Conservation (phyloP, 2,888 invertebrate species). For the Pyrrhosoma nymphula region DNA sequence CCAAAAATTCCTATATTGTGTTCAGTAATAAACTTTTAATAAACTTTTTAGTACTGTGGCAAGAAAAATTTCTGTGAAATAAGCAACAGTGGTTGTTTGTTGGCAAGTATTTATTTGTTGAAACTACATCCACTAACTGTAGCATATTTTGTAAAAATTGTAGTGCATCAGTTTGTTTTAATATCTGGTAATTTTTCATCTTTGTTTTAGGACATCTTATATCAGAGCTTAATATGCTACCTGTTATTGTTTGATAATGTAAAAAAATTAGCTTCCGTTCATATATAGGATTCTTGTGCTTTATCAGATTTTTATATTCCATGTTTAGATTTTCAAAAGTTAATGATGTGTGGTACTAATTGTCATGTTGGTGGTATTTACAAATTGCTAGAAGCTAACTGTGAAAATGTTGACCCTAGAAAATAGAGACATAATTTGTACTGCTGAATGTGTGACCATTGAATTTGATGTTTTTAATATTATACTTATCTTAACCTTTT, state of each 20-base stretch:
- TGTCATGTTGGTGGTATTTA: slow-evolving; percentile 22
- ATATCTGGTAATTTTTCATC: background rate
- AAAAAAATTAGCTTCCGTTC: background rate
- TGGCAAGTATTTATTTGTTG: slow-evolving; percentile 32
- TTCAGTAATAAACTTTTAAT: slow-evolving; percentile 31
- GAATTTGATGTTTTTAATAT: background rate
- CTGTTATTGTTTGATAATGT: slow-evolving; percentile 12
- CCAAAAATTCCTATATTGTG: slow-evolving; percentile 2
- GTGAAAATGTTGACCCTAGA: slow-evolving; percentile 10
- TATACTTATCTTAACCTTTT: background rate
- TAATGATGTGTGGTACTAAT: background rate
- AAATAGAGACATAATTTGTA: background rate
- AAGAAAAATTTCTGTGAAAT: slow-evolving; percentile 34
- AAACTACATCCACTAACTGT: slow-evolving; percentile 36
- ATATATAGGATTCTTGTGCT: background rate
- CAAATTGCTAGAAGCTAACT: slow-evolving; percentile 4
- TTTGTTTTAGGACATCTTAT: slow-evolving; percentile 24
- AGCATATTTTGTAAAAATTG: slow-evolving; percentile 16
- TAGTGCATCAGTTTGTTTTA: slow-evolving; percentile 28
- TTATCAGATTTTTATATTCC: slow-evolving; percentile 14
- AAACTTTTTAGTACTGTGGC: slow-evolving; percentile 39
- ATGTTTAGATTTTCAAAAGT: slow-evolving; percentile 14
- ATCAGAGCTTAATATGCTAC: background rate
- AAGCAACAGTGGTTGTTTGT: slow-evolving; percentile 39
- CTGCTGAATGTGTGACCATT: slow-evolving; percentile 24